phyloP scores from a whole-genome alignment of 37 sponge, comb jelly and placozoan genomes.

The Halisarca cf. caerulea region DNA sequence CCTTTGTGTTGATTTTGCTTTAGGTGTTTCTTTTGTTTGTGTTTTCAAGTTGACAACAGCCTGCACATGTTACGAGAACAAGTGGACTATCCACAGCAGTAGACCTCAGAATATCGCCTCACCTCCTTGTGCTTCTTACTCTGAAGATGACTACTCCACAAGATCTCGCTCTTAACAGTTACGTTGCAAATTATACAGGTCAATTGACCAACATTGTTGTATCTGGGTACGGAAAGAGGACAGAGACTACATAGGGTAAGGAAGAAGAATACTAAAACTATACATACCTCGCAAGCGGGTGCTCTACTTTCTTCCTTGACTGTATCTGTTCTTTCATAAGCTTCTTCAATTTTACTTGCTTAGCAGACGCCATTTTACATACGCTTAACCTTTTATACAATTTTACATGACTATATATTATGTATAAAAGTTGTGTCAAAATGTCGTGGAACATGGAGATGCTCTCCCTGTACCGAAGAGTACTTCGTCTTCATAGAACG shows the following conservation, averaged over 20 bases:
- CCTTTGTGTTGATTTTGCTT: no score
- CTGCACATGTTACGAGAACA: no score
- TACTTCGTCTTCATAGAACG: conserved; percentile 51
- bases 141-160: conserved; percentile 76
- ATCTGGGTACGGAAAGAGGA: conserved; percentile 40
- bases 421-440: neutral
- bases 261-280: no score
- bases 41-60: neutral
- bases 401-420: no score
- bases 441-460: conserved; percentile 21
- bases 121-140: conserved; percentile 74
- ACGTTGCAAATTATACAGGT: conserved; percentile 66
- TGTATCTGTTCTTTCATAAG: conserved; percentile 79
- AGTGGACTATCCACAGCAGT: neutral
- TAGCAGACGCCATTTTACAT: conserved; percentile 34
- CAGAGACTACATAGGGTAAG: no score
- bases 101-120: neutral
- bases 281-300: conserved; percentile 71
- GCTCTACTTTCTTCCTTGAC: conserved; percentile 35
- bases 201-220: conserved; percentile 75
- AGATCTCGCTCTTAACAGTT: conserved; percentile 52
- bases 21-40: neutral
- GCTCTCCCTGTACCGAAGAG: conserved; percentile 43
- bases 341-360: conserved; percentile 66
- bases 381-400: no score